Evolutionary conservation across 2,797 vertebrate species (phyloP), one percentile per base, ranked within the genome.

Genomic region (Serranus cabrilla): DNA sequence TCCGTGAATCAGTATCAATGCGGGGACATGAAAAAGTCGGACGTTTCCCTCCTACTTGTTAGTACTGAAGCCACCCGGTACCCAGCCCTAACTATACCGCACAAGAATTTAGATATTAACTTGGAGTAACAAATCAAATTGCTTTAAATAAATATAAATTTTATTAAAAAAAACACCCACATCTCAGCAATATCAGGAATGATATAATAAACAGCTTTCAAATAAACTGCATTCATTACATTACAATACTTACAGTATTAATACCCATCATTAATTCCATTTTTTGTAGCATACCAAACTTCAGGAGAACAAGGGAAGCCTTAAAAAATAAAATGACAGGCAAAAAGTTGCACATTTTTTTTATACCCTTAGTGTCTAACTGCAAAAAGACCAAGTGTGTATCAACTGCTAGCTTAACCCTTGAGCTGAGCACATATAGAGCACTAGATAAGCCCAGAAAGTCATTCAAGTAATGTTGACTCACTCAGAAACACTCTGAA

Each of bases 71-170:
- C 34, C 5, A 34, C 3, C 3, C 27, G 27, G 27, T 3, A 27
- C 34, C 34, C 5, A 34, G 34, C 34, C 34, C 34, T 34, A 7
- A 7, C 34, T 5, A 34, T 34, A 34, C 5, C 7, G 21, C 17
- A 59, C 11, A 34, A 31, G 0, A 67, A 58, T 76, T 50, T 71
- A 56, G 13, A 68, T 65, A 74, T 78, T 75, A 77, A 87, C 68
- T 82, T 76, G 31, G 70, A 88, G 82, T 79, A 78, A 90, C 75
- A 85, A 71, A 64, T 82, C 59, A 85, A 91, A 94, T 90, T 96
- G 95, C 95, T 97, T 99, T 98, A 99, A 99, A 99, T 99, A 99
- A 99, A 99, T 99, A 99, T 98, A 99, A 96, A 97, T 98, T 99
- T 99, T 99, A 99, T 98, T 99, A 96, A 97, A 98, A 98, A 98